A percentile compares a stretch with the other conserved stretches of the same genome.
These are phyloP conservation scores for Zaprionus ornatus DNA, from an alignment of 1,140 invertebrate genomes.

Conservation along the genomic window DNA sequence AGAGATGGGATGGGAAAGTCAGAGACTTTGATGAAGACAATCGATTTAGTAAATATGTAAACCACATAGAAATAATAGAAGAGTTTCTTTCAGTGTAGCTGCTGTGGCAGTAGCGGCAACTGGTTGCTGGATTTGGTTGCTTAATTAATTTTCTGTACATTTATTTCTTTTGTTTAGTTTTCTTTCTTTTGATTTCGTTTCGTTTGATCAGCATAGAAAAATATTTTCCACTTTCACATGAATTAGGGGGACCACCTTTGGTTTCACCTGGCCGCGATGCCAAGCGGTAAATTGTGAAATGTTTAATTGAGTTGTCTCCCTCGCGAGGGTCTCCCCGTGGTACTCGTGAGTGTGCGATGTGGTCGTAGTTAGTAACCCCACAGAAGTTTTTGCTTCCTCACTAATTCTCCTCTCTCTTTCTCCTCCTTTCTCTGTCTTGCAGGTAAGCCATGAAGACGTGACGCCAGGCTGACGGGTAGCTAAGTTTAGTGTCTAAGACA, in stretches of 20 bases:
- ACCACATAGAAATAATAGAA: background rate
- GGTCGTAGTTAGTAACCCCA: conserved; percentile 1
- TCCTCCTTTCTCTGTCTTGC: conserved; percentile 17
- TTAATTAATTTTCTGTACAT: conserved; percentile 66
- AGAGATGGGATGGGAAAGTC: no score
- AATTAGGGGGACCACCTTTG: conserved; percentile 35
- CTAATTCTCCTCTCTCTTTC: conserved; percentile 21
- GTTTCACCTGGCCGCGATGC: conserved; percentile 24
- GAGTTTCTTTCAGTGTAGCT: background rate
- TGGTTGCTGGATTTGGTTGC: conserved; percentile 1
- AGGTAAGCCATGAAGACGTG: conserved; percentile 34
- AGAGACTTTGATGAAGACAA: no score
- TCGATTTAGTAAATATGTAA: no score
- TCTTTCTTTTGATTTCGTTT: background rate
- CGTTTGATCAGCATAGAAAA: conserved; percentile 14
- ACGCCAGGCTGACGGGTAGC: conserved; percentile 11
- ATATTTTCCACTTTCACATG: conserved; percentile 65
- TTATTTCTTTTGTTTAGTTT: conserved; percentile 32
- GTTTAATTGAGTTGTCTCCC: conserved; percentile 25
- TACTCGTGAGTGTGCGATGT: background rate
- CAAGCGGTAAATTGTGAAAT: conserved; percentile 7
- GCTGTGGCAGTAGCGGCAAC: conserved; percentile 21
- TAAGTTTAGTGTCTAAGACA: conserved; percentile 45
- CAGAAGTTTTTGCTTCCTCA: conserved; percentile 39
- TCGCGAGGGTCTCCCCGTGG: background rate